Evolutionary conservation across 2,113 vertebrate genomes (phyloP).

Genomic region (Rostratula benghalensis): DNA sequence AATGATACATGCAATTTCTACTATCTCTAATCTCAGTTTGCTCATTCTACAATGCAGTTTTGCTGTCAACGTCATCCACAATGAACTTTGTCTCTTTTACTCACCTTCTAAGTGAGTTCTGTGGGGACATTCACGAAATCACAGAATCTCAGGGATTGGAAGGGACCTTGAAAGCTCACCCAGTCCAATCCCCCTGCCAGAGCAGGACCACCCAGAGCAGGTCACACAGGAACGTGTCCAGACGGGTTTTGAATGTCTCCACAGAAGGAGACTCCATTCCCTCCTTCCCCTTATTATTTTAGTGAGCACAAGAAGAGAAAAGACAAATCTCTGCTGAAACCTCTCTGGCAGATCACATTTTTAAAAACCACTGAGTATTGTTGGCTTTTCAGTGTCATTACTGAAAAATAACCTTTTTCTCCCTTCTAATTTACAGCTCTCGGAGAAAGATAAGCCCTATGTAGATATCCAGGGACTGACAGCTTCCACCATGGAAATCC

Average conservation of each 20-base stretch:
- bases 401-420: background rate
- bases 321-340: background rate
- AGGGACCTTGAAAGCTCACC: too few species aligned
- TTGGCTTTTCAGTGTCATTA: background rate
- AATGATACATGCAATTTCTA: background rate
- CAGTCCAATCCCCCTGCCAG: too few species aligned
- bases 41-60: background rate
- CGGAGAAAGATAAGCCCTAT: conserved; percentile 96
- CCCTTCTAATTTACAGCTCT: conserved; percentile 79
- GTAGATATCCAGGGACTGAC: conserved; percentile 98
- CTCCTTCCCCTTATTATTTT: background rate
- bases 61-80: background rate
- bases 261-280: too few species aligned
- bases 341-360: background rate
- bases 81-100: background rate
- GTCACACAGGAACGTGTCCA: too few species aligned
- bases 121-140: too few species aligned
- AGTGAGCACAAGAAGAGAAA: background rate
- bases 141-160: too few species aligned
- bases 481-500: conserved; percentile 97
- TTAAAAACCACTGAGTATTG: background rate
- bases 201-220: too few species aligned
- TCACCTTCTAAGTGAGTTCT: background rate
- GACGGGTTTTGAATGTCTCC: too few species aligned
- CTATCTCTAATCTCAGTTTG: background rate